A percentile compares a stretch with the other conserved stretches of the same genome.
Conservation (phyloP, 2,888 invertebrate species). For the Eupithecia inturbata region DNA sequence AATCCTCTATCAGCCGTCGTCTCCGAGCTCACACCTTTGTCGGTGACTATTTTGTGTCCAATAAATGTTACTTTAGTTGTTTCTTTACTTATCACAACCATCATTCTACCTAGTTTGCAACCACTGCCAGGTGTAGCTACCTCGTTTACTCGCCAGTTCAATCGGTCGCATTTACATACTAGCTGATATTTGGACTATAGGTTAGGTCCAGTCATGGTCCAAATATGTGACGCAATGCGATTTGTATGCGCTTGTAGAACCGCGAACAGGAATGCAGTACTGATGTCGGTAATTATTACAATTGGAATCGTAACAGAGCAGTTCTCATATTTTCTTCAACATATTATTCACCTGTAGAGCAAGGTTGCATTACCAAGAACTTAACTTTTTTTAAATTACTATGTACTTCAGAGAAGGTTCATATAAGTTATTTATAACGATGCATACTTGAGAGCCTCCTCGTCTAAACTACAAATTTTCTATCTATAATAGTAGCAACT, state of each 20-base stretch:
- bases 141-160: not conserved
- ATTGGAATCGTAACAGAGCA: not conserved
- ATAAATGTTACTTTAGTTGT: not conserved
- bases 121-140: not conserved
- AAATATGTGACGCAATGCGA: conserved; percentile 13
- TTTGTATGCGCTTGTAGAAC: conserved; percentile 13
- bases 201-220: not conserved
- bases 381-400: too few relatives aligned
- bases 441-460: too few relatives aligned
- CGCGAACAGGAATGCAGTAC: conserved; percentile 4
- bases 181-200: conserved; percentile 29
- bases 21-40: not conserved
- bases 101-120: not conserved
- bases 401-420: too few relatives aligned
- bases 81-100: not conserved
- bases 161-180: conserved; percentile 25
- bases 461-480: too few relatives aligned
- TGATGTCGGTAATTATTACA: not conserved
- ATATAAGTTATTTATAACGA: too few relatives aligned
- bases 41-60: not conserved
- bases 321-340: not conserved
- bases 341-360: not conserved
- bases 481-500: too few relatives aligned
- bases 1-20: not conserved
- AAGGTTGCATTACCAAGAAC: too few relatives aligned